phyloP scores from a whole-genome alignment of 2,113 vertebrate genomes.

The Platysternon megacephalum region DNA sequence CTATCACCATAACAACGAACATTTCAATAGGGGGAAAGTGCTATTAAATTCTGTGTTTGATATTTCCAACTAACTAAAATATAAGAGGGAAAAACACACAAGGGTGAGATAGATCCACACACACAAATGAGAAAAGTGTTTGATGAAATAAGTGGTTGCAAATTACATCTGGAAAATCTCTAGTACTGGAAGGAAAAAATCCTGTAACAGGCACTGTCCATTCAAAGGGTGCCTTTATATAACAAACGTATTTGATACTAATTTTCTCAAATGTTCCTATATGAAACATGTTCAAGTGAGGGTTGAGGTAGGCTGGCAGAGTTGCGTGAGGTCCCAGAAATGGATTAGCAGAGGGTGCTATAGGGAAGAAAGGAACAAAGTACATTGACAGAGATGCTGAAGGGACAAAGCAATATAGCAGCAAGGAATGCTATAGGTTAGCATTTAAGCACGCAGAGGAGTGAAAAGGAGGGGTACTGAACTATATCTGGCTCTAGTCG shows the following conservation, averaged over 20 bases:
- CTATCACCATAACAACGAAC: conserved; percentile 63
- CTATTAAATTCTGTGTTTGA: conserved; percentile 12
- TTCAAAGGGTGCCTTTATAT: background rate
- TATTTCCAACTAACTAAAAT: conserved; percentile 59
- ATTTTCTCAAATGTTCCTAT: background rate
- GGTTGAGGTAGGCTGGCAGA: background rate
- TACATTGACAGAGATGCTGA: rapidly evolving
- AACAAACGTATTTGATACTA: background rate
- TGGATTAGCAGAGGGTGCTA: background rate
- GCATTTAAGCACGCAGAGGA: background rate
- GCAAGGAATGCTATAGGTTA: background rate
- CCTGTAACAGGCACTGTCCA: background rate
- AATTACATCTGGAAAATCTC: conserved; percentile 34
- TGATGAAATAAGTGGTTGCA: conserved; percentile 11
- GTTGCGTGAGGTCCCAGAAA: background rate
- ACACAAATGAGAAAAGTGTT: background rate
- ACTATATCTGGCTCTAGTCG: background rate
- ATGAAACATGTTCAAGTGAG: background rate
- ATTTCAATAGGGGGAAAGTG: conserved; percentile 9
- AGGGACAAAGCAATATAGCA: background rate
- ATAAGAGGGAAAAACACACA: conserved; percentile 21
- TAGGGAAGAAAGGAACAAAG: background rate
- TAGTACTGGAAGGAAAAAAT: background rate
- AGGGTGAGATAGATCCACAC: background rate
- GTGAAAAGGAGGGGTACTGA: rapidly evolving